phyloP scores from a whole-genome alignment of 2,797 vertebrate species.

The Fringilla coelebs region DNA sequence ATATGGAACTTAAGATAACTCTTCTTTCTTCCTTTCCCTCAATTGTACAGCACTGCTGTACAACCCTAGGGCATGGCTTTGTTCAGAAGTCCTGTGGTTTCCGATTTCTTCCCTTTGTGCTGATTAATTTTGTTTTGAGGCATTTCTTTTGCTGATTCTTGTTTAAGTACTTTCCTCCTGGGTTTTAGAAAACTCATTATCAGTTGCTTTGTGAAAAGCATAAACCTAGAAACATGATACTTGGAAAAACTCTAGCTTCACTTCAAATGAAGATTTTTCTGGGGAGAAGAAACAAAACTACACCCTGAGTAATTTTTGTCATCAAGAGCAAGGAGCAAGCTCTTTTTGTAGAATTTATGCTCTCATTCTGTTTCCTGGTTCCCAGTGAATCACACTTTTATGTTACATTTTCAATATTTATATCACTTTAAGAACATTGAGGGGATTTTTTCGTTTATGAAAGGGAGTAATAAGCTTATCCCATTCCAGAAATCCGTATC shows the following conservation, averaged over 20 bases:
- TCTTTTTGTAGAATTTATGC: background rate
- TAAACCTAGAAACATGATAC: background rate
- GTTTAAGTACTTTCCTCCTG: background rate
- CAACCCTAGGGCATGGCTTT: slow-evolving; percentile 50
- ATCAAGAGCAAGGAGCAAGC: background rate
- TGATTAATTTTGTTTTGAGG: slow-evolving; percentile 52
- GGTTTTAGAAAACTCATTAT: background rate
- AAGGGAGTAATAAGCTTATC: background rate
- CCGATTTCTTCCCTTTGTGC: slow-evolving; percentile 46
- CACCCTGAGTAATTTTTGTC: background rate
- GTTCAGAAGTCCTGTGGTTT: slow-evolving; percentile 51
- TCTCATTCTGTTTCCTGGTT: background rate
- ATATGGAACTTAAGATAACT: slow-evolving; percentile 44
- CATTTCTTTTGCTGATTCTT: slow-evolving; percentile 10
- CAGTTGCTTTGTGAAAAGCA: background rate
- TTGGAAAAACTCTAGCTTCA: background rate
- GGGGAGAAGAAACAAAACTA: background rate
- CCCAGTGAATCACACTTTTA: background rate
- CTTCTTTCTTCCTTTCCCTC: slow-evolving; percentile 33
- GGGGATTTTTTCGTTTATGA: background rate
- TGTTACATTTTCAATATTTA: background rate
- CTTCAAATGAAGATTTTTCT: background rate
- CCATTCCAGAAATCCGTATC: background rate
- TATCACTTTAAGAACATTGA: background rate
- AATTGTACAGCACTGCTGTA: slow-evolving; percentile 4